These are phyloP conservation scores for Notarius quadriscutis DNA, from an alignment of 2,113 vertebrate genomes.

Conservation along the genomic window DNA sequence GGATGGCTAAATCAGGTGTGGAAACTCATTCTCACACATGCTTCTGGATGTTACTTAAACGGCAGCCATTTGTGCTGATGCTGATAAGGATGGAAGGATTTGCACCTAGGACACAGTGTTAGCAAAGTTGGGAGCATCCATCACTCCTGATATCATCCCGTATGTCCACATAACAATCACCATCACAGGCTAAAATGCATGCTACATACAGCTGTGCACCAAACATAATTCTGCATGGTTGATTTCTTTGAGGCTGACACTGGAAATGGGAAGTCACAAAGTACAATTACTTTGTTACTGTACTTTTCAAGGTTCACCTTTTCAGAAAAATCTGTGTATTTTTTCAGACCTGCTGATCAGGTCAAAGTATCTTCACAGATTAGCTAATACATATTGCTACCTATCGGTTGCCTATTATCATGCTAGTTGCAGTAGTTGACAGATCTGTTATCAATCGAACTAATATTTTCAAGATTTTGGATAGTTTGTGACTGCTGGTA, in stretches of 20 bases:
- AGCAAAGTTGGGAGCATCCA: background rate
- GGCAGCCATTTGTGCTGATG: constrained; percentile 8
- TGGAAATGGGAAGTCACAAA: background rate
- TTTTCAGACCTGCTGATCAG: background rate
- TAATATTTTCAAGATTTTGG: background rate
- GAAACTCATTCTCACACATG: constrained; percentile 39
- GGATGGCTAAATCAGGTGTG: constrained; percentile 62
- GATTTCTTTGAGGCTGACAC: background rate
- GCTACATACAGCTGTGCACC: background rate
- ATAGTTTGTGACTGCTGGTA: background rate
- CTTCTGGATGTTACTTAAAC: constrained; percentile 20
- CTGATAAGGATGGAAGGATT: constrained; percentile 5
- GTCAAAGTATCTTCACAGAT: background rate
- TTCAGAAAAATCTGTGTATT: background rate
- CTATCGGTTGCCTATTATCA: background rate
- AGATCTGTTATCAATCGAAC: background rate
- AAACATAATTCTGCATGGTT: background rate
- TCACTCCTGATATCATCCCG: background rate
- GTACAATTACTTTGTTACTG: background rate
- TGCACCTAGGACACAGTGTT: background rate
- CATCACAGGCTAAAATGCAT: background rate
- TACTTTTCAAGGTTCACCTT: background rate
- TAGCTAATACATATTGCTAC: background rate
- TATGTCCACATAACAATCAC: constrained; percentile 5
- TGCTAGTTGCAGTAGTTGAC: background rate